phyloP scores from a whole-genome alignment of 2,113 vertebrate genomes.

The western clawed frog (Xenopus tropicalis) region UCB_Xtro_10.0 CM004447.2:32935501-32936000 shows the following conservation, averaged over 20 bases:
- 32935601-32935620: too few species aligned
- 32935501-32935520: neutral
- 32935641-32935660: too few species aligned
- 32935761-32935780: neutral
- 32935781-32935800: constrained; percentile 10
- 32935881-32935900: constrained; percentile 32
- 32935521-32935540: neutral
- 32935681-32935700: neutral
- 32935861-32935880: constrained; percentile 35
- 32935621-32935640: too few species aligned
- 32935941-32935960: too few species aligned
- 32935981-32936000: constrained; percentile 35
- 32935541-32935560: too few species aligned
- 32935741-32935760: neutral
- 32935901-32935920: constrained; percentile 38
- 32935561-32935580: too few species aligned
- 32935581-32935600: too few species aligned
- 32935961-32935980: too few species aligned
- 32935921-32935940: constrained; percentile 9
- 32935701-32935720: neutral
- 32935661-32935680: too few species aligned
- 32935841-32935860: constrained; percentile 1
- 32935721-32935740: neutral
- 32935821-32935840: constrained; percentile 37
- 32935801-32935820: constrained; percentile 11